Evolutionary conservation across 2,888 invertebrate genomes (phyloP).

Genomic region (Pardosa pseudoannulata): DNA sequence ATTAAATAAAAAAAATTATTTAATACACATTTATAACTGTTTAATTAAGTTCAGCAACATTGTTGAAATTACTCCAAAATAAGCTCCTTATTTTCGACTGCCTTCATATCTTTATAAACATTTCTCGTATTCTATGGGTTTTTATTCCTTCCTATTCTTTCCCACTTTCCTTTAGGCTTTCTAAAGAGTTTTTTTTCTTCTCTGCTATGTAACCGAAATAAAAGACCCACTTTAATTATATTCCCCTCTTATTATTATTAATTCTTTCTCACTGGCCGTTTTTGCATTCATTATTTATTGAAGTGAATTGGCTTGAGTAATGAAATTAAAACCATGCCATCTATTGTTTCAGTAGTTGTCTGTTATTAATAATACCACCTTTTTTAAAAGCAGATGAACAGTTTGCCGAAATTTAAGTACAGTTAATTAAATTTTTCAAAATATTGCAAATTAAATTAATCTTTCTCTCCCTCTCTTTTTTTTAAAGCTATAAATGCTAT

Average conservation of each 20-base stretch:
- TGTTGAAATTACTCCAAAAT: not conserved
- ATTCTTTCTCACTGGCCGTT: not conserved
- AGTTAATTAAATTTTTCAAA: no score
- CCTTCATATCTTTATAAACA: not conserved
- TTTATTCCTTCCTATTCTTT: not conserved
- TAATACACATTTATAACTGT: no score
- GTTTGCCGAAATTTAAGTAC: no score
- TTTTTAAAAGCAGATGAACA: no score
- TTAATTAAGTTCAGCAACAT: not conserved
- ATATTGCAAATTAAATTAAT: no score
- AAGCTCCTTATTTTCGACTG: not conserved
- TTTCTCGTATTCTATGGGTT: not conserved
- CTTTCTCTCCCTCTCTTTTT: no score
- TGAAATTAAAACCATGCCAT: not conserved
- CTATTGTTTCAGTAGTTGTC: not conserved
- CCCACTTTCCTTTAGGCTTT: not conserved
- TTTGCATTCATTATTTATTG: conserved; percentile 1
- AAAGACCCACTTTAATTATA: not conserved
- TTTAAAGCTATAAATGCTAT: no score
- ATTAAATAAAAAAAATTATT: no score
- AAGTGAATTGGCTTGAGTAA: conserved; percentile 2
- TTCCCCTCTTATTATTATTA: not conserved
- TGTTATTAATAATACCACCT: no score
- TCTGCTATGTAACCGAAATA: not conserved
- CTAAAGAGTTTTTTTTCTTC: no score